Evolutionary conservation across 2,888 invertebrate species (phyloP).

Genomic region (Troides helena): DNA sequence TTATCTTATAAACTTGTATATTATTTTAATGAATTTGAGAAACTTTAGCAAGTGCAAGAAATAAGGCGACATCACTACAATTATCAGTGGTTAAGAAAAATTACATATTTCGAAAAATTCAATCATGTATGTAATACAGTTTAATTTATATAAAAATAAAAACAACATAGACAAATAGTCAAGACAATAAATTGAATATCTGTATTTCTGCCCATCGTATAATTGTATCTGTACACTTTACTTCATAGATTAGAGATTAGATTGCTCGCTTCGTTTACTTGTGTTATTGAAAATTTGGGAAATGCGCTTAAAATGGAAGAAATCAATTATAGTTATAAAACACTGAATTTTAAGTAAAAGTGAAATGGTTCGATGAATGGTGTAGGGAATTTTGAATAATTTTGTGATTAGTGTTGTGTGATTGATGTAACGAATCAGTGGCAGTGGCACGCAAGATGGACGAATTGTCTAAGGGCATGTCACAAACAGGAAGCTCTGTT

Average conservation of each 20-base stretch:
- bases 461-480: constrained; percentile 80
- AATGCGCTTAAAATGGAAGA: constrained; percentile 70
- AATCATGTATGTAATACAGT: not conserved
- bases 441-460: constrained; percentile 72
- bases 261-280: constrained; percentile 51
- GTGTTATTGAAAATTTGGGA: constrained; percentile 52
- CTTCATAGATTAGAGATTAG: constrained; percentile 50
- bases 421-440: constrained; percentile 78
- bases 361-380: constrained; percentile 58
- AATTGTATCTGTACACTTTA: constrained; percentile 5
- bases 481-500: constrained; percentile 78
- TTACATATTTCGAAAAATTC: too few species aligned
- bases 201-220: constrained; percentile 4
- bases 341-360: constrained; percentile 54
- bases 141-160: not conserved
- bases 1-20: too few species aligned
- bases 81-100: too few species aligned
- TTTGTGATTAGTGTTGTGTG: constrained; percentile 65
- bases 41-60: too few species aligned
- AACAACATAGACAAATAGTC: not conserved
- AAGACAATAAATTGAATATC: not conserved
- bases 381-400: constrained; percentile 54
- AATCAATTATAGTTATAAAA: constrained; percentile 58
- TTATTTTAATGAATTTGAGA: too few species aligned
- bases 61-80: too few species aligned